Evolutionary conservation across 2,113 vertebrate genomes (phyloP).

Genomic region (Mesocricetus auratus): DNA sequence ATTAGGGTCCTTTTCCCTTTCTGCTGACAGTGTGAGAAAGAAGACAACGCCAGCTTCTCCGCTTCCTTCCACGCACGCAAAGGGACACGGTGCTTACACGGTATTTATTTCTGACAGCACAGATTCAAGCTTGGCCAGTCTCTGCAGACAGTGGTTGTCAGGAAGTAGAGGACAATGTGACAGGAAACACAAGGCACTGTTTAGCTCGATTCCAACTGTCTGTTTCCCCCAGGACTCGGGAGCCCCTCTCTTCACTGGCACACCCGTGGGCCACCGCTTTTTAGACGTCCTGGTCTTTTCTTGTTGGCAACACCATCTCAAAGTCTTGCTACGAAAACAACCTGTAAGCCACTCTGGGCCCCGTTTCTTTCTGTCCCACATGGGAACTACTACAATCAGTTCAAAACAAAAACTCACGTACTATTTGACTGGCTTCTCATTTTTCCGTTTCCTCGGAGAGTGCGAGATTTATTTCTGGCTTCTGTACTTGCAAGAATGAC

Average conservation of each 20-base stretch:
- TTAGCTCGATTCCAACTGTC: background rate
- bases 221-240: background rate
- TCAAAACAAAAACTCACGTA: conserved; percentile 33
- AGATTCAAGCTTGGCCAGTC: background rate
- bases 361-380: background rate
- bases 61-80: background rate
- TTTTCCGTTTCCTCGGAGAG: conserved; percentile 58
- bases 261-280: background rate
- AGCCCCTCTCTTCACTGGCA: background rate
- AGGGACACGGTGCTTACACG: background rate
- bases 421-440: conserved; percentile 41
- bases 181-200: background rate
- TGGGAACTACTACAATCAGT: background rate
- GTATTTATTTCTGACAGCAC: background rate
- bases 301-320: background rate
- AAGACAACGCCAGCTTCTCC: background rate
- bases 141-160: background rate
- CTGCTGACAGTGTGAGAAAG: background rate
- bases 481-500: conserved; percentile 59
- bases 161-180: background rate
- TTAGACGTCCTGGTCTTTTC: background rate
- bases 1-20: background rate
- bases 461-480: conserved; percentile 70
- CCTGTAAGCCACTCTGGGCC: background rate
- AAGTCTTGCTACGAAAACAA: background rate